Evolutionary conservation across 2,113 vertebrate species (phyloP).

Genomic region (Lampris incognitus): DNA sequence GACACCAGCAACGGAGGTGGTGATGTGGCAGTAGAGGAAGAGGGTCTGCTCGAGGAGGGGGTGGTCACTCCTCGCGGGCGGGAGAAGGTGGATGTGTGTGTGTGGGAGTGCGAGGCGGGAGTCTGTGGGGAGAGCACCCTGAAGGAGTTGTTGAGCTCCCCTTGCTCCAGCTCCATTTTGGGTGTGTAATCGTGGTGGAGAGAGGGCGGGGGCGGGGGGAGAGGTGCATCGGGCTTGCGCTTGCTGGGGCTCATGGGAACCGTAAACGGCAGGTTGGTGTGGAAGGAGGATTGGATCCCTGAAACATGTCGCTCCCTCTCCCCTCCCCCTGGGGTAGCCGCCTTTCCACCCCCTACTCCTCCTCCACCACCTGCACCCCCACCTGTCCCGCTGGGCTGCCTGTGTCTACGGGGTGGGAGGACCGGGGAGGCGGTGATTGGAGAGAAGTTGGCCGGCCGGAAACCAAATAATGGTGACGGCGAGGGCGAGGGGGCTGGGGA

Average conservation of each 20-base stretch:
- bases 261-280: constrained; percentile 91
- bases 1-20: constrained; percentile 84
- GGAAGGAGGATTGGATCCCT: constrained; percentile 86
- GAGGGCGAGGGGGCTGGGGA: constrained; percentile 91
- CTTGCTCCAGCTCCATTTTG: constrained; percentile 79
- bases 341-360: constrained; percentile 79
- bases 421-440: constrained; percentile 89
- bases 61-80: constrained; percentile 72
- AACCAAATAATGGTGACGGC: constrained; percentile 90
- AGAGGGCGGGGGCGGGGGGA: constrained; percentile 66
- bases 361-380: constrained; percentile 48
- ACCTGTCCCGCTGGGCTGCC: constrained; percentile 86
- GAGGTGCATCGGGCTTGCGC: constrained; percentile 82
- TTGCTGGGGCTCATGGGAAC: constrained; percentile 92
- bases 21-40: constrained; percentile 74
- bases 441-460: constrained; percentile 91
- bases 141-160: constrained; percentile 77
- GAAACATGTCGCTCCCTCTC: constrained; percentile 87
- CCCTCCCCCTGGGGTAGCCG: constrained; percentile 62
- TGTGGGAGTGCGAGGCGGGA: constrained; percentile 79
- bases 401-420: constrained; percentile 80
- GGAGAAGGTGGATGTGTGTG: constrained; percentile 78
- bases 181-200: constrained; percentile 80
- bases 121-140: constrained; percentile 86
- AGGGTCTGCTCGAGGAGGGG: constrained; percentile 68